phyloP scores from a whole-genome alignment of 2,888 invertebrate species.

The Dynastes hyllus region DNA sequence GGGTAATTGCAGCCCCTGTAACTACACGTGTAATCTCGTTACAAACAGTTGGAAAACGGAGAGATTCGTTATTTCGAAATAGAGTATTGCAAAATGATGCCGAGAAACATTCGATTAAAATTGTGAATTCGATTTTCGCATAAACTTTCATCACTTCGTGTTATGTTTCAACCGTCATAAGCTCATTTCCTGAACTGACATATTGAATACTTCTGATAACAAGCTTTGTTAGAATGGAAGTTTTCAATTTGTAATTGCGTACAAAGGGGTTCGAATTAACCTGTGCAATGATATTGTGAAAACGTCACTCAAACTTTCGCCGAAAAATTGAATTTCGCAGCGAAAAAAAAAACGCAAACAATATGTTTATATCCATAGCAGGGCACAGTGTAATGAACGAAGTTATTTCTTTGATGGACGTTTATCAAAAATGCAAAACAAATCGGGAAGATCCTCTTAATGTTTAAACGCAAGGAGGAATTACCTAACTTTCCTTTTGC shows the following conservation, averaged over 20 bases:
- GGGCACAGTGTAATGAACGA: neutral
- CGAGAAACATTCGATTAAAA: neutral
- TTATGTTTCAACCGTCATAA: slow-evolving; percentile 4
- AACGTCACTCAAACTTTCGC: slow-evolving; percentile 24
- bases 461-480: too few species aligned
- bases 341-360: neutral
- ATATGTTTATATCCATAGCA: neutral
- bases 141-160: neutral
- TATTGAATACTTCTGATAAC: neutral
- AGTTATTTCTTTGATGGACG: too few species aligned
- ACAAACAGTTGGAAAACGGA: too few species aligned
- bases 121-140: neutral
- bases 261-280: slow-evolving; percentile 24
- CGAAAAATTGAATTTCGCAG: slow-evolving; percentile 1
- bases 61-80: too few species aligned
- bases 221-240: slow-evolving; percentile 14
- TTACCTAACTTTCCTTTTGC: too few species aligned
- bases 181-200: slow-evolving; percentile 5
- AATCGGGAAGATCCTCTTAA: too few species aligned
- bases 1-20: too few species aligned
- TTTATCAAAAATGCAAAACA: too few species aligned
- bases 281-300: neutral
- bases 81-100: too few species aligned
- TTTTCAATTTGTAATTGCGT: slow-evolving; percentile 21
- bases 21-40: too few species aligned